Conservation (phyloP, 2,888 invertebrate genomes). For the Harmothoe impar region DNA sequence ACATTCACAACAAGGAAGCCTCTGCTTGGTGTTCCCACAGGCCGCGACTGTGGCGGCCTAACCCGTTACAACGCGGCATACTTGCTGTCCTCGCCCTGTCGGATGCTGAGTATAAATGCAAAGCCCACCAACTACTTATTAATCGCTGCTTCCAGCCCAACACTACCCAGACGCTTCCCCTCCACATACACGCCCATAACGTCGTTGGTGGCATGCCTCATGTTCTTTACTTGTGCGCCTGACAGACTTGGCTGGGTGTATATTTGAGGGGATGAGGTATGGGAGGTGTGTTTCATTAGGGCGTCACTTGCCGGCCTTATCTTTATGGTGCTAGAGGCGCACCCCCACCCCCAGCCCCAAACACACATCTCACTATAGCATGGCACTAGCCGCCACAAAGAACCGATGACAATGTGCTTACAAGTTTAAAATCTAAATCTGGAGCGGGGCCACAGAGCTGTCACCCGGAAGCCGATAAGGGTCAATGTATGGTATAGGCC, state of each 20-base stretch:
- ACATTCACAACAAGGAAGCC: too few relatives aligned
- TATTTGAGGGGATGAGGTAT: constrained; percentile 36
- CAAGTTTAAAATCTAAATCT: constrained; percentile 59
- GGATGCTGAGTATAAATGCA: background rate
- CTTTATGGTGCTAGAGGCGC: constrained; percentile 23
- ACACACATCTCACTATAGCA: too few relatives aligned
- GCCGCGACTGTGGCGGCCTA: background rate
- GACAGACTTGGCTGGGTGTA: background rate
- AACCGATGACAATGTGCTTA: constrained; percentile 55
- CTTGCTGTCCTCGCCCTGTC: background rate
- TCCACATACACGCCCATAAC: background rate
- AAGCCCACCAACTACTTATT: background rate
- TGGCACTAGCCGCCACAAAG: constrained; percentile 21
- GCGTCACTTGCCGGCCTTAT: constrained; percentile 1
- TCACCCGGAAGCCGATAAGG: background rate
- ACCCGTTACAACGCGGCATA: constrained; percentile 1
- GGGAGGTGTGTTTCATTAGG: constrained; percentile 15
- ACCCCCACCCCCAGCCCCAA: too few relatives aligned
- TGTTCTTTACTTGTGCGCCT: background rate
- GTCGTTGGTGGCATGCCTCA: constrained; percentile 23
- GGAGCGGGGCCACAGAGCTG: constrained; percentile 12
- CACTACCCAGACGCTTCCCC: background rate
- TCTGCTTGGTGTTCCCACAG: too few relatives aligned
- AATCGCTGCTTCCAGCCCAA: background rate
- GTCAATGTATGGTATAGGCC: background rate